Evolutionary conservation across 1,140 invertebrate genomes (phyloP), one percentile per base, ranked within the genome.

Genomic region (Drosophila sturtevanti): DNA sequence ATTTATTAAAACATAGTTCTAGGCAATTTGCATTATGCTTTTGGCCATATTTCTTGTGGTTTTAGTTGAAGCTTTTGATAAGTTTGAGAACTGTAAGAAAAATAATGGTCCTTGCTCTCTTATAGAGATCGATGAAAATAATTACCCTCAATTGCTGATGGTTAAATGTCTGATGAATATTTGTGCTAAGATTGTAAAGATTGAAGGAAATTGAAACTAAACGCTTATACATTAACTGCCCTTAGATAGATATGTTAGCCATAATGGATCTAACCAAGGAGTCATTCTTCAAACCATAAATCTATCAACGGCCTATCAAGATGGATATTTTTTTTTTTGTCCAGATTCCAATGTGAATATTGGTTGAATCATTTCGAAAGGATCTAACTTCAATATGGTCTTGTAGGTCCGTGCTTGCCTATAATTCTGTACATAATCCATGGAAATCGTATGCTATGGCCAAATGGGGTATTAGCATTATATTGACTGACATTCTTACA

Each of bases 81-180:
- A 41, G 38, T 16, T 16, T 7, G 38, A 16, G n/a, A 14, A 1
- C 16, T 0, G 0, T 14, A 16, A 41, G 4, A 2, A 16, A 14
- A 16, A 16, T 14, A 6, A 16, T 14, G 2, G 4, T 4, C 0
- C 27, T 10, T 12, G 18, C 12, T 2, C 16, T 9, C 18, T 70
- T 5, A 44, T 31, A 18, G 10, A 6, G 5, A 37, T 70, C 11
- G 4, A 35, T 10, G 37, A 37, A 1, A 1, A 16, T 0, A 58
- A 67, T 16, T 51, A 54, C 38, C 7, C 5, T 0, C n/a, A 35
- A 4, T 0, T 70, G 18, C 18, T 58, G 2, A 5, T 4, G 2
- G 62, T 62, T n/a, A 63, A 69, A 14, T 69, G 68, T 62, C 22
- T 70, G 2, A 0, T 67, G 16, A 1, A 38, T 0, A 10, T 70